Base-by-base conservation (phyloP, 2,113 vertebrate genomes). In the Grantiella picta region DNA sequence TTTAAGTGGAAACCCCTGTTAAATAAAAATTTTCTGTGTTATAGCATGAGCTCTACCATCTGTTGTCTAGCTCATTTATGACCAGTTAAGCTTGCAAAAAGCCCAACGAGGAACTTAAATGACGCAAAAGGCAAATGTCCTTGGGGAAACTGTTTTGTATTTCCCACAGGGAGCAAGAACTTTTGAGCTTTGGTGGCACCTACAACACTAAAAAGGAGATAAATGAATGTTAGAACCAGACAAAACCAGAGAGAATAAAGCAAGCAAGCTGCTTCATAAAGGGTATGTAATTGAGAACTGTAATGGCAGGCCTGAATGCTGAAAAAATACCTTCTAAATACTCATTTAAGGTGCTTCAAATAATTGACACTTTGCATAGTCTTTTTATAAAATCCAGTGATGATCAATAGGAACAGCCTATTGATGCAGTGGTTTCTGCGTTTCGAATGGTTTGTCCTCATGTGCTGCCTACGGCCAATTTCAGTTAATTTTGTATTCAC, bases 51-150 rank as follows among this genome's bases (percentile, higher is more conserved):
- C 47, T 86, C 82, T 76, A 16, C 90, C 89, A 93, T 94, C 95
- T 96, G 92, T 82, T 93, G 86, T 80, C 80, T 73, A 77, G 92
- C 44, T 94, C 86, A 73, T 94, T 94, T 90, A 77, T 92, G 33
- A 22, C 63, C 66, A 76, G 52, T 47, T 61, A 85, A 69, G 57
- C 75, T 57, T 85, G 40, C 61, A 91, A 89, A 89, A 92, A 78
- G 35, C 2, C 33, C 7, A 8, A 11, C 5, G 14, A 90, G 42
- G 75, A 92, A 73, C 42, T 54, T 54, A 94, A 95, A 92, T 12
- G 33, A 88, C 80, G 45, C 45, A 85, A 90, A 93, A 88, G 44
- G n/a, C 63, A 70, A 91, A 81, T 20, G 23, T 77, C 76, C 75
- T 60, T 50, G 33, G 44, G 54, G 71, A 94, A 69, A 83, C 17